Conservation (phyloP, 2,113 vertebrate genomes). For the Odontesthes bonariensis region DNA sequence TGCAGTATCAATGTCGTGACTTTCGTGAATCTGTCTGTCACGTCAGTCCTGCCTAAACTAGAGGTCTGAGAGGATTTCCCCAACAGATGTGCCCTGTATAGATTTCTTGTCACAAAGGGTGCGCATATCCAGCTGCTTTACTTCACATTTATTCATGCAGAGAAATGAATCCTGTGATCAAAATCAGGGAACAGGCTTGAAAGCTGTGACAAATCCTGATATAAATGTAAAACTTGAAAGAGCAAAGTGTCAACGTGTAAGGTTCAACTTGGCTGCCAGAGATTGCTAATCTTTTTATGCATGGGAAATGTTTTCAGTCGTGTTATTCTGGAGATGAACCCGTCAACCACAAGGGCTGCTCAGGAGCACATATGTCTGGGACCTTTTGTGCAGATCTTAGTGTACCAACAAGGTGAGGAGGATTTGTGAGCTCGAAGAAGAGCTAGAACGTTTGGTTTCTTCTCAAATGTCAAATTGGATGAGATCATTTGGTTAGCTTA, state of each 20-base stretch:
- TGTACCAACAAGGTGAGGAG: slow-evolving; percentile 6
- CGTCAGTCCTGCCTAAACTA: slow-evolving; percentile 58
- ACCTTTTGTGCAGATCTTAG: background rate
- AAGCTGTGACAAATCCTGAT: slow-evolving; percentile 79
- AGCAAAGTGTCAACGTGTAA: slow-evolving; percentile 62
- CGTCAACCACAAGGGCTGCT: slow-evolving; percentile 19
- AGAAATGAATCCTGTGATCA: slow-evolving; percentile 80
- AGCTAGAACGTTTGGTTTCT: no score
- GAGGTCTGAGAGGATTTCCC: slow-evolving; percentile 71
- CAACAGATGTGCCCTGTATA: slow-evolving; percentile 69
- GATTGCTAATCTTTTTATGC: slow-evolving; percentile 56
- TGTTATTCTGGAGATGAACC: slow-evolving; percentile 39
- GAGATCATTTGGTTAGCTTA: no score
- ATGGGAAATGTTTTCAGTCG: slow-evolving; percentile 27
- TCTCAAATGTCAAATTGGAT: no score
- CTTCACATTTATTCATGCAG: slow-evolving; percentile 74
- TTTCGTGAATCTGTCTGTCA: slow-evolving; percentile 13
- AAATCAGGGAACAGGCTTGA: slow-evolving; percentile 67
- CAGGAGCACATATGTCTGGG: slow-evolving; percentile 16
- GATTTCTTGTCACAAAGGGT: slow-evolving; percentile 75
- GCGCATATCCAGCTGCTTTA: slow-evolving; percentile 70
- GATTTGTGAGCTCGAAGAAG: slow-evolving; percentile 22
- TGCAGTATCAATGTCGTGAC: slow-evolving; percentile 18
- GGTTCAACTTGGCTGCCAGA: slow-evolving; percentile 53
- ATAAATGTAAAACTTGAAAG: slow-evolving; percentile 73